A percentile compares a stretch with the other conserved stretches of the same genome.
These are phyloP conservation scores for Carlito syrichta DNA, from an alignment of 2,113 vertebrate species.

Conservation along the genomic window DNA sequence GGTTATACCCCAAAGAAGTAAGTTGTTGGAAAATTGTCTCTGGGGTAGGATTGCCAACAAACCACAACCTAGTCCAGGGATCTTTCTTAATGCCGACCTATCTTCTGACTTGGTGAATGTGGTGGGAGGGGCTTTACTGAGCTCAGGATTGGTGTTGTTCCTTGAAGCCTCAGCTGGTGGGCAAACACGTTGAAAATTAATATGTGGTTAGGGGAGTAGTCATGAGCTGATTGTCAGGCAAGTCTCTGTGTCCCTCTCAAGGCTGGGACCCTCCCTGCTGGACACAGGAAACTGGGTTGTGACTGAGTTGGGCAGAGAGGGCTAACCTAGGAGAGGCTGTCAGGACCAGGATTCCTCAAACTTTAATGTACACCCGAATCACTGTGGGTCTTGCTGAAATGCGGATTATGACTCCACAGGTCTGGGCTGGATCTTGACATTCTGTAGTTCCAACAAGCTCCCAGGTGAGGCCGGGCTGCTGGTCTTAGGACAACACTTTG, in stretches of 20 bases:
- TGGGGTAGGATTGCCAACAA: not conserved
- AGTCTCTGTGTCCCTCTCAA: not conserved
- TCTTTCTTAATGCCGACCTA: not conserved
- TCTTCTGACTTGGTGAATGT: rapidly evolving
- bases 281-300: not conserved
- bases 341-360: not conserved
- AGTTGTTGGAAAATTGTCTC: not conserved
- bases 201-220: not conserved
- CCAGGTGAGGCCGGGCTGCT: not conserved
- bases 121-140: rapidly evolving
- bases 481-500: too few relatives aligned
- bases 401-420: not conserved
- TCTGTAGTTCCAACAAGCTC: not conserved
- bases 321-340: too few relatives aligned
- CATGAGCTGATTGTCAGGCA: not conserved
- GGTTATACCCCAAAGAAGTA: not conserved
- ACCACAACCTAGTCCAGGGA: too few relatives aligned
- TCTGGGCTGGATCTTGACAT: not conserved
- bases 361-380: rapidly evolving
- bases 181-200: not conserved
- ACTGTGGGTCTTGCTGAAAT: not conserved
- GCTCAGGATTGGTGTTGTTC: not conserved
- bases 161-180: not conserved
- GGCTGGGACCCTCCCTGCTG: not conserved
- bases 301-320: not conserved